phyloP scores from a whole-genome alignment of 2,888 invertebrate genomes.

The Diabrotica balteata region DNA sequence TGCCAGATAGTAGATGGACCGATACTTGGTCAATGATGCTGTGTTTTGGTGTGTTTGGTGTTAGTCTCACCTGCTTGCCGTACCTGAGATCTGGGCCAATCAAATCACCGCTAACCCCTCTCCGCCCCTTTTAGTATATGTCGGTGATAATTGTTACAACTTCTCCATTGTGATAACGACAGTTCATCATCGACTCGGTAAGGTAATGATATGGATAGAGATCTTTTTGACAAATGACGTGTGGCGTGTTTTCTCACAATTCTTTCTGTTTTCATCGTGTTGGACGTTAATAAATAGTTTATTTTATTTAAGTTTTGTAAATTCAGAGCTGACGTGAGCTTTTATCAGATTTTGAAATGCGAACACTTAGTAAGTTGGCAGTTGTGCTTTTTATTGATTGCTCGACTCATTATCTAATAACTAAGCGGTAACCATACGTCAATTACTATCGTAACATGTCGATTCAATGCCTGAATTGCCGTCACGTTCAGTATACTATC shows the following conservation, averaged over 20 bases:
- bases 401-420: not conserved
- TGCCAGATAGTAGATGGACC: conserved; percentile 44
- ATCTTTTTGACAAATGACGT: conserved; percentile 28
- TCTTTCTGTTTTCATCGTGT: conserved; percentile 28
- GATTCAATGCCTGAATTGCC: not conserved
- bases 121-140: conserved; percentile 40
- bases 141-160: conserved; percentile 49
- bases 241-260: conserved; percentile 21
- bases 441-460: too few species aligned
- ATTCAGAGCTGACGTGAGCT: conserved; percentile 26
- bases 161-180: conserved; percentile 31
- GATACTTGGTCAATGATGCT: conserved; percentile 53
- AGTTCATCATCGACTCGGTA: conserved; percentile 5
- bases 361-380: conserved; percentile 16
- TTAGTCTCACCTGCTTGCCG: conserved; percentile 53
- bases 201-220: conserved; percentile 20
- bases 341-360: conserved; percentile 27
- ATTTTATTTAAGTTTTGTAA: conserved; percentile 32
- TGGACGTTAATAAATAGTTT: conserved; percentile 32
- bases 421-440: not conserved
- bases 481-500: too few species aligned
- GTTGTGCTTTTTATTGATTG: conserved; percentile 17
- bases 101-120: conserved; percentile 42
- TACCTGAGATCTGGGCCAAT: conserved; percentile 52
- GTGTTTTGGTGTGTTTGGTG: conserved; percentile 49